These are phyloP conservation scores for Pseudobourletiella spinata DNA, from an alignment of 1,140 invertebrate species.

Conservation along the genomic window DNA sequence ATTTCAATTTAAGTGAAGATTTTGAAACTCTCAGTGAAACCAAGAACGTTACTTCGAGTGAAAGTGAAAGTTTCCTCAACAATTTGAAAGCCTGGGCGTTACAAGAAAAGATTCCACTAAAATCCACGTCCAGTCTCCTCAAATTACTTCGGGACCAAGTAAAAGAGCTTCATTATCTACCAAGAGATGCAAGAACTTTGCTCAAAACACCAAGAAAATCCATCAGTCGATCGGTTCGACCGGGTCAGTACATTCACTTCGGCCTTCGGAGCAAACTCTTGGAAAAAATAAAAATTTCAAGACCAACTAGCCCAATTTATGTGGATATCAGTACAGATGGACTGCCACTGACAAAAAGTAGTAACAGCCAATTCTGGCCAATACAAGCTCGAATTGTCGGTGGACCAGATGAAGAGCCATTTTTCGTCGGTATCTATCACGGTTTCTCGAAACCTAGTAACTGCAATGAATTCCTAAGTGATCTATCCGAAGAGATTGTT, in stretches of 20 bases:
- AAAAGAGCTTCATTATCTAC: neutral
- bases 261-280: neutral
- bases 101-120: neutral
- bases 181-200: neutral
- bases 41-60: too few species aligned
- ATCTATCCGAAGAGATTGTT: conserved; percentile 11
- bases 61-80: too few species aligned
- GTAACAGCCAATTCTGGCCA: conserved; percentile 32
- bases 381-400: conserved; percentile 33
- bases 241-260: conserved; percentile 5
- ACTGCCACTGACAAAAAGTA: conserved; percentile 24
- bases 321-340: conserved; percentile 30
- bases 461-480: conserved; percentile 7
- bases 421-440: conserved; percentile 32
- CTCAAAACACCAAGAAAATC: neutral
- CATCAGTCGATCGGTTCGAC: neutral
- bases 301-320: neutral
- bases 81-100: too few species aligned
- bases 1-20: too few species aligned
- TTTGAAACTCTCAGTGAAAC: too few species aligned
- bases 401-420: conserved; percentile 21
- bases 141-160: neutral
- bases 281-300: neutral
- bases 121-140: neutral
- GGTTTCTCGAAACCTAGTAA: conserved; percentile 29